Conservation (phyloP, 2,888 invertebrate genomes). For the Amblyteles armatorius region DNA sequence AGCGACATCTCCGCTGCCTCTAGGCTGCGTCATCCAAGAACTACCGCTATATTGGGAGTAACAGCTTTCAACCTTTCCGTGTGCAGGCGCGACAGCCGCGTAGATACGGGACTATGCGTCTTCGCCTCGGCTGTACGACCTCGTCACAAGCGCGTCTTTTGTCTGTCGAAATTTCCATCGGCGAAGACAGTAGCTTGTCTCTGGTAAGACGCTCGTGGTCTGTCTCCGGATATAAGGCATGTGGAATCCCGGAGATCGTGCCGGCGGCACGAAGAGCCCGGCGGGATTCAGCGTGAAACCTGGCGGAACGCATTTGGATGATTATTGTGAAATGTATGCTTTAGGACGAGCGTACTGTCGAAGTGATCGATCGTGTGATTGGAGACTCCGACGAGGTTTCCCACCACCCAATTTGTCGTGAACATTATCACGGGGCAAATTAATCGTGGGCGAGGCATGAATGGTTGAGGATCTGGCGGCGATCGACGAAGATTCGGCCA, state of each 20-base stretch:
- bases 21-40: constrained; percentile 19
- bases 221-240: constrained; percentile 15
- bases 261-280: background rate
- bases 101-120: background rate
- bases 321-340: constrained; percentile 6
- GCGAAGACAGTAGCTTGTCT: background rate
- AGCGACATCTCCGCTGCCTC: constrained; percentile 20
- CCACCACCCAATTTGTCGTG: background rate
- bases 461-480: background rate
- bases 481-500: too few species aligned
- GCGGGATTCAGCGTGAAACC: background rate
- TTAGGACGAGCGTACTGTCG: background rate
- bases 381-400: background rate
- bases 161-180: constrained; percentile 30
- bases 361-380: background rate
- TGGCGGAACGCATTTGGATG: background rate
- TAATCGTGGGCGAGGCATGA: background rate
- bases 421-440: background rate
- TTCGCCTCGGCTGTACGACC: background rate
- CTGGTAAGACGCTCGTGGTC: background rate
- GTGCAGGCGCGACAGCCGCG: background rate
- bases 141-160: constrained; percentile 30
- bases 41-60: constrained; percentile 31
- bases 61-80: constrained; percentile 17
- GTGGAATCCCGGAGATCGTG: background rate